Base-by-base conservation (phyloP, 2,888 invertebrate species). In the Ephialtes manifestator region DNA sequence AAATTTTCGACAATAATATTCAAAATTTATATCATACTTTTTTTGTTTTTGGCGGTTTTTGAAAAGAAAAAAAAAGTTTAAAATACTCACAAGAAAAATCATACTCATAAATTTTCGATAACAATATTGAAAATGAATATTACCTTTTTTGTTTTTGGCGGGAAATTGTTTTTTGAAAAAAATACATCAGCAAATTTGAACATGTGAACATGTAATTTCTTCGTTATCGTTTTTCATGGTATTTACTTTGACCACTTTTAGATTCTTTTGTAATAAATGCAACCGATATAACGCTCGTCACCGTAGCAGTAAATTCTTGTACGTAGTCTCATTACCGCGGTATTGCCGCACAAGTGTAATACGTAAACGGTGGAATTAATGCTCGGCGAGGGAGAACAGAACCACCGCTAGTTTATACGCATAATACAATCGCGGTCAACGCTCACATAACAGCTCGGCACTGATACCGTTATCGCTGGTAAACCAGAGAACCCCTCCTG, bases 401-500 rank as follows among this genome's bases (percentile, higher is more conserved):
- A 75, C 80, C 84, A 86, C 87, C 88, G 88, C 86, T 88, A 68
- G 74, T 81, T 84, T 72, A 84, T 78, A 78, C 68, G 74, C 77
- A 55, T 68, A 81, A 83, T 89, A 89, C 90, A 89, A 92, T 91
- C 90, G 92, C 92, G 92, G 91, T 92, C 92, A 91, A 89, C 89
- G 90, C 88, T 91, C 91, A 90, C 91, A 92, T 91, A 91, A 92
- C 89, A 88, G 84, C 87, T 78, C 79, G 81, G 76, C 80, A 80
- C 89, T 90, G 92, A 92, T 93, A 92, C 91, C 93, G 92, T 92
- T 92, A 93, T 93, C 92, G 90, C 87, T 53, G 35, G 43, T 46
- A 60, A 48, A 80, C 74, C 67, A 81, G 74, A 15, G 13, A n/a
- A n/a, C 11, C 75, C 20, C 31, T 28, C 15, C 15, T 11, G n/a